Percentiles rank a stretch among this genome's conserved stretches.
These are phyloP conservation scores for Onychostruthus taczanowskii DNA, from an alignment of 2,113 vertebrate genomes.

Conservation along the genomic window DNA sequence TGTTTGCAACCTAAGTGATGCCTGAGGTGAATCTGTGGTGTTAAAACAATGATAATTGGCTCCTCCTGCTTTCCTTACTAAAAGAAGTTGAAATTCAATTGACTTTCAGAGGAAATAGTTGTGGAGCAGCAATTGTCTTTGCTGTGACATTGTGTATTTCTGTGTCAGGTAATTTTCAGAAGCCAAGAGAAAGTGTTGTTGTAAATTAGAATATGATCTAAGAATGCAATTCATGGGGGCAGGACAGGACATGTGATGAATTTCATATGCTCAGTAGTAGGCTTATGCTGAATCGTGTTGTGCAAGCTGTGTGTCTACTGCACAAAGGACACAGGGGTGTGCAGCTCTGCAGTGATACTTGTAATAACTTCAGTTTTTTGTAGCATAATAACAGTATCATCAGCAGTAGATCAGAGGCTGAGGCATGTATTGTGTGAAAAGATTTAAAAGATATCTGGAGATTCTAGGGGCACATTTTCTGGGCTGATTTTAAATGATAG, in stretches of 20 bases:
- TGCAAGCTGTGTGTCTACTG: neutral
- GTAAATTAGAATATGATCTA: conserved; percentile 34
- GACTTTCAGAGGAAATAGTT: conserved; percentile 60
- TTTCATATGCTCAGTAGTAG: neutral
- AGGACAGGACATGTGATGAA: neutral
- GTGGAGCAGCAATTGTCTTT: conserved; percentile 69
- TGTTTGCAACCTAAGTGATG: conserved; percentile 62
- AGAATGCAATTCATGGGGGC: neutral
- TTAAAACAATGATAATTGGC: conserved; percentile 69
- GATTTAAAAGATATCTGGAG: neutral
- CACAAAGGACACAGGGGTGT: neutral
- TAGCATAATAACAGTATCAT: neutral
- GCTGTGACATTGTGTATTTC: conserved; percentile 67
- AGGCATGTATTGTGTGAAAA: neutral
- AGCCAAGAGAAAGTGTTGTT: conserved; percentile 21
- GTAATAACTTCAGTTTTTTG: neutral
- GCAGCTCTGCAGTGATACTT: neutral
- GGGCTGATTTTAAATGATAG: neutral
- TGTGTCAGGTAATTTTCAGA: conserved; percentile 2
- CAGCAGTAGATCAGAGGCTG: neutral
- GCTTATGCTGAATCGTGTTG: neutral
- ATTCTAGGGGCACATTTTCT: neutral
- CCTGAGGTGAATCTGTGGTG: conserved; percentile 66
- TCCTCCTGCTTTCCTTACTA: conserved; percentile 65
- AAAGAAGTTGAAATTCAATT: conserved; percentile 76